phyloP scores from a whole-genome alignment of 2,113 vertebrate species.

The Gasterosteus aculeatus region DNA sequence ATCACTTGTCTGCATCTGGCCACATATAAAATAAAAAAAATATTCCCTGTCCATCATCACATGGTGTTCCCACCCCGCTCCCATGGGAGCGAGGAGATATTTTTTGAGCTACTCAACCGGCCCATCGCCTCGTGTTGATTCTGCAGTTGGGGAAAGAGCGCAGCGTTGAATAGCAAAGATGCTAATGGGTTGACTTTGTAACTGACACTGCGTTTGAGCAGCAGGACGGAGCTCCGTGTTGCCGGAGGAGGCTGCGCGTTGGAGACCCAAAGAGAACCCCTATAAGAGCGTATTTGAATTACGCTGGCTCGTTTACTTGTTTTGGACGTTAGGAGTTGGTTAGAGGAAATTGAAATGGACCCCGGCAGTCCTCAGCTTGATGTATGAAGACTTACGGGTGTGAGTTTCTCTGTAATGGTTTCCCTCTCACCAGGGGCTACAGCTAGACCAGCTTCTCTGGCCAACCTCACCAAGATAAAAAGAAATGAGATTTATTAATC shows the following conservation, averaged over 20 bases:
- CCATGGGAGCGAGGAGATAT: conserved; percentile 32
- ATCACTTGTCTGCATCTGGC: conserved; percentile 55
- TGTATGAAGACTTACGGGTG: conserved; percentile 62
- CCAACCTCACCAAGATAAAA: conserved; percentile 68
- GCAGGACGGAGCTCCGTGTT: conserved; percentile 45
- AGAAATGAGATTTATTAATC: conserved; percentile 75
- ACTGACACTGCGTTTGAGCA: conserved; percentile 65
- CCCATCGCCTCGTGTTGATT: conserved; percentile 58
- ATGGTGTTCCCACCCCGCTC: conserved; percentile 49
- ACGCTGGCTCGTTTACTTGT: conserved; percentile 44
- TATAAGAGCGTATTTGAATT: conserved; percentile 45
- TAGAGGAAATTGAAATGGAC: conserved; percentile 57
- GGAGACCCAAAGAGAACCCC: conserved; percentile 6
- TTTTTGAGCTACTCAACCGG: conserved; percentile 49
- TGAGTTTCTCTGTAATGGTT: conserved; percentile 57
- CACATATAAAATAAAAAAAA: conserved; percentile 61
- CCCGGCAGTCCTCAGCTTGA: conserved; percentile 47
- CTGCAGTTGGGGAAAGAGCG: conserved; percentile 44
- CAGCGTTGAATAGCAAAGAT: conserved; percentile 60
- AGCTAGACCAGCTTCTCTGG: conserved; percentile 51
- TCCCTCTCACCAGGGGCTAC: conserved; percentile 63
- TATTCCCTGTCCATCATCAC: conserved; percentile 63
- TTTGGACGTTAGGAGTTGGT: conserved; percentile 36
- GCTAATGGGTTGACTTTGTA: conserved; percentile 78
- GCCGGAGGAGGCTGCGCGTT: conserved; percentile 33